Percentiles rank a stretch among this genome's conserved stretches.
Evolutionary conservation across 2,888 invertebrate genomes (phyloP).

Genomic region (Dexiosoma caninum): DNA sequence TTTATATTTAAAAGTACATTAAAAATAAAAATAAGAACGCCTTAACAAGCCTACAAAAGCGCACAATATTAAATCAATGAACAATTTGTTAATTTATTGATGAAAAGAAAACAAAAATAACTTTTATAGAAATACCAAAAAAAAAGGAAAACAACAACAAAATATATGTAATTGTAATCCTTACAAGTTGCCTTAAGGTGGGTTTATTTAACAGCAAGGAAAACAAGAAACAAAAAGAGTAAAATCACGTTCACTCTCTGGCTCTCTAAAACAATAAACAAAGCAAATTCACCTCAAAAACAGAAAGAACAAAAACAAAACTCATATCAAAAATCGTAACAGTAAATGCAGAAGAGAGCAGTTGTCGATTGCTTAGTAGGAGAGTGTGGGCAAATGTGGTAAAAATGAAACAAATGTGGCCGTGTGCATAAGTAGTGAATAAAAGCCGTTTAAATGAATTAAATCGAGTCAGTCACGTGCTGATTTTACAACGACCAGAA

Average conservation of each 20-base stretch:
- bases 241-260: background rate
- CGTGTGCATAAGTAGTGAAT: conserved; percentile 24
- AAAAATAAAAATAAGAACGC: background rate
- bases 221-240: background rate
- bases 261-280: conserved; percentile 8
- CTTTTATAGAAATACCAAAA: background rate
- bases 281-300: conserved; percentile 10
- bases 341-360: conserved; percentile 12
- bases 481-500: conserved; percentile 43
- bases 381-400: background rate
- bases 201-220: conserved; percentile 7
- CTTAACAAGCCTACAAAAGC: conserved; percentile 9
- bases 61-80: conserved; percentile 38
- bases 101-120: background rate
- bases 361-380: background rate
- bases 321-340: conserved; percentile 8
- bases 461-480: conserved; percentile 60
- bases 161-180: conserved; percentile 48
- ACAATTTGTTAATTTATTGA: background rate
- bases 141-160: conserved; percentile 23
- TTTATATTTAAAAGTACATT: background rate
- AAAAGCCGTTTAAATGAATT: conserved; percentile 41
- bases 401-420: background rate
- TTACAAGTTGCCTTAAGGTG: conserved; percentile 60
- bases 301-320: background rate